Base-by-base conservation (phyloP, 2,797 vertebrate species). In the Oophaga sylvatica region DNA sequence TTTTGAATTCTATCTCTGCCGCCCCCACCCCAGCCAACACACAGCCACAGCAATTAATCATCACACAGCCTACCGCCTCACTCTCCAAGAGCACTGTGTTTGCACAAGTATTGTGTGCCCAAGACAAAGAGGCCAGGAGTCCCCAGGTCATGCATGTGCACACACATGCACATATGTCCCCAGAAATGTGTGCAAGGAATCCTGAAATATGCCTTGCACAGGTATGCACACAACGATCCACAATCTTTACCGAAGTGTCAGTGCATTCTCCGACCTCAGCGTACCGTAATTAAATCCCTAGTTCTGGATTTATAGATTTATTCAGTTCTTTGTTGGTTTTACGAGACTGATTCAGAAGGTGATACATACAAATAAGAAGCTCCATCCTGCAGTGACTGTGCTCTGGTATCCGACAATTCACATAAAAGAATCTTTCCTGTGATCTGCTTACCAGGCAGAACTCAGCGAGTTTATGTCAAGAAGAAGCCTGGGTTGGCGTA, bases 1-100 rank as follows among this genome's bases (percentile, higher is more conserved):
- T 77, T 87, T 83, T 80, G 80, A 89, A 87, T 82, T 87, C 85
- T 80, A 88, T 84, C 80, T 85, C 83, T 87, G 76, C 82, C 83
- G 67, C 81, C 81, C 86, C 70, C 90, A 87, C 67, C 71, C 86
- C 76, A 48, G 77, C 80, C 75, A 53, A 77, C 88, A 86, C 80
- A 89, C 80, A 86, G 88, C 88, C 62, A 80, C 88, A 83, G 88
- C 88, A 83, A 89, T 89, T 89, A 89, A 89, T 89, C 88, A 89
- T 89, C 88, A 83, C 80, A 79, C 84, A 86, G 88, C 80, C 88
- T 89, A 62, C 84, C 75, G 63, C 88, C 84, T 89, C 84, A 84
- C 84, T 86, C 84, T 70, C 84, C 71, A 80, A 48, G 84, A 83
- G 88, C 71, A 71, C 88, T 86, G 88, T 89, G 88, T 86, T 89